Base-by-base conservation (phyloP, 2,797 vertebrate genomes). In the Sebastes hopkinsi region DNA sequence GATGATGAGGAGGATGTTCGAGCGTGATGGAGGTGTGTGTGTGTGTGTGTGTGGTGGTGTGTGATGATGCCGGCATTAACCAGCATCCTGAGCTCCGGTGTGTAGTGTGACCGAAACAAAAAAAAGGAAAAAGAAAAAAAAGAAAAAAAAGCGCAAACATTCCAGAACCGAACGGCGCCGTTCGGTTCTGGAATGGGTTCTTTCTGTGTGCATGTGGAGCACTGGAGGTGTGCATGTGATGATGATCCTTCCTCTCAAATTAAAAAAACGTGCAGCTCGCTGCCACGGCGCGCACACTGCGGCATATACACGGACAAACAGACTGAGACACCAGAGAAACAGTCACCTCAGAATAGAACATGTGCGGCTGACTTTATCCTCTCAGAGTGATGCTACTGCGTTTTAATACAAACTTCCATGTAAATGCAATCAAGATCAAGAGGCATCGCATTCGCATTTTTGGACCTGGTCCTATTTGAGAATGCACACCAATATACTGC, bases 251-350 rank as follows among this genome's bases (percentile, higher is more conserved):
- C 56, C 73, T 82, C 61, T 75, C 60, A 80, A 82, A 84, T 92
- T 86, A 56, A 84, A 90, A 92, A 90, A 92, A 89, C 90, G 88
- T 89, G 84, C 87, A 38, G 36, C 36, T 38, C 46, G 74, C 75
- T 81, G 80, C 83, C 74, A 82, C 85, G 55, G 85, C 89, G 93
- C 91, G 92, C 93, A 95, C 92, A 95, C 94, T 95, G 95, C 95
- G 92, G 94, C 94, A 95, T 87, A 86, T 1, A 42, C 76, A 27
- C 79, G 20, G 76, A 82, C 86, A 80, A 77, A 82, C 68, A 84
- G 80, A 81, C 3, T 27, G 6, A 6, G 12, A 27, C 29, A 34
- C 8, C 13, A 34, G 18, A 22, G 12, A 73, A 8, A 67, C 9
- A 22, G 68, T 80, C 83, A 90, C 73, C 85, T 61, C 81, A 59